Evolutionary conservation across 2,888 invertebrate species (phyloP).

Genomic region (Kryphioiulus occultus): DNA sequence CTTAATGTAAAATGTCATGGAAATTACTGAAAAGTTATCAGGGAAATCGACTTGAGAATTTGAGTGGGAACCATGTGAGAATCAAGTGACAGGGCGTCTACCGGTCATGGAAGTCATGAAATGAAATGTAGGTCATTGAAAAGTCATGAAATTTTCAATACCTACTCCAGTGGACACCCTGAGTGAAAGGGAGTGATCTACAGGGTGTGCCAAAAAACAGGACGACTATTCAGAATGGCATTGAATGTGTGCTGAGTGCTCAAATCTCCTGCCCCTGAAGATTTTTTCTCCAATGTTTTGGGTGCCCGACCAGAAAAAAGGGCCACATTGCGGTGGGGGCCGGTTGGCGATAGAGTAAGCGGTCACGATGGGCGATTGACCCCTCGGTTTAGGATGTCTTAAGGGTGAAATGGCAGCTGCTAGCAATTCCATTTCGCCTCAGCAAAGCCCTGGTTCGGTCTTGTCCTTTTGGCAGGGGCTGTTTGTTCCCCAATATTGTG

Average conservation of each 20-base stretch:
- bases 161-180: no score
- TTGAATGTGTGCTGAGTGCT: neutral
- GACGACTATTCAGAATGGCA: neutral
- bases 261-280: neutral
- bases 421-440: slow-evolving; percentile 6
- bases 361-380: slow-evolving; percentile 47
- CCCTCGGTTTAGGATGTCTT: slow-evolving; percentile 38
- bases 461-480: slow-evolving; percentile 32
- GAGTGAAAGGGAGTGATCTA: neutral
- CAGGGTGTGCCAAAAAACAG: no score
- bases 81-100: no score
- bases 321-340: neutral
- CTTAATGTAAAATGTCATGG: no score
- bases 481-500: slow-evolving; percentile 31
- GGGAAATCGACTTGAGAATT: no score
- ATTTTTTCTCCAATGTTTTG: neutral
- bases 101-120: no score
- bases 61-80: no score
- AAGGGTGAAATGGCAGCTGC: slow-evolving; percentile 40
- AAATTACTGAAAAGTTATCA: no score
- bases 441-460: neutral
- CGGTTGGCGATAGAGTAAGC: neutral
- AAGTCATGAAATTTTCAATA: no score
- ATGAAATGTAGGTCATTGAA: no score
- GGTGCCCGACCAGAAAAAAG: neutral